Evolutionary conservation across 2,113 vertebrate species (phyloP).

Genomic region (Cisticola juncidis): DNA sequence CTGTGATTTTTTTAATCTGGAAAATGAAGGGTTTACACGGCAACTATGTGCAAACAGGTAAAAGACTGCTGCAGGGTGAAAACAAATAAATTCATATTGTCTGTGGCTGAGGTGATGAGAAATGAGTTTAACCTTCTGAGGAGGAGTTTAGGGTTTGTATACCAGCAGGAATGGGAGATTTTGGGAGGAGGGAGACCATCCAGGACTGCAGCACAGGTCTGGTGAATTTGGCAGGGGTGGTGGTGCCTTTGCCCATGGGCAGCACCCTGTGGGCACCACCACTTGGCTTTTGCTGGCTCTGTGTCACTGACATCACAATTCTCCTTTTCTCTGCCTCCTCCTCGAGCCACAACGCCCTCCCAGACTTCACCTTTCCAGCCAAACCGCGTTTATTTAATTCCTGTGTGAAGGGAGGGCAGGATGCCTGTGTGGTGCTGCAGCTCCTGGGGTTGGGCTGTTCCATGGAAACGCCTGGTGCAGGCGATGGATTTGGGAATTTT

Average conservation of each 20-base stretch:
- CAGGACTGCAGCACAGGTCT: not conserved
- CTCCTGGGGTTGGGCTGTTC: not conserved
- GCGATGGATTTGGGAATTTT: fast-evolving
- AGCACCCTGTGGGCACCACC: not conserved
- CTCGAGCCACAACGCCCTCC: not conserved
- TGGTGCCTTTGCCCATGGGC: not conserved
- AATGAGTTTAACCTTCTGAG: not conserved
- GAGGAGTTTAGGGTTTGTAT: not conserved
- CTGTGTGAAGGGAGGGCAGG: not conserved
- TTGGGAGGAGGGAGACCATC: not conserved
- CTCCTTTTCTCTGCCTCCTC: not conserved
- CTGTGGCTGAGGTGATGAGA: not conserved
- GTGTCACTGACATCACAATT: fast-evolving
- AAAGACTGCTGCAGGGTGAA: not conserved
- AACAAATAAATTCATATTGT: not conserved
- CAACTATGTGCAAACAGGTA: not conserved
- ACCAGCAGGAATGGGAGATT: not conserved
- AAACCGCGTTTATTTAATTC: not conserved
- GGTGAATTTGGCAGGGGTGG: not conserved
- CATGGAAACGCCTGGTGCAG: too few species aligned
- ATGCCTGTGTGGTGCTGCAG: not conserved
- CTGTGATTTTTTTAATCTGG: not conserved
- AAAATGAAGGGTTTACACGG: not conserved
- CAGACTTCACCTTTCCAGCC: not conserved
- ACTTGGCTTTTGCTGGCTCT: not conserved